Evolutionary conservation across 1,140 invertebrate genomes (phyloP), one percentile per base, ranked within the genome.

Genomic region (Sweltsa coloradensis): DNA sequence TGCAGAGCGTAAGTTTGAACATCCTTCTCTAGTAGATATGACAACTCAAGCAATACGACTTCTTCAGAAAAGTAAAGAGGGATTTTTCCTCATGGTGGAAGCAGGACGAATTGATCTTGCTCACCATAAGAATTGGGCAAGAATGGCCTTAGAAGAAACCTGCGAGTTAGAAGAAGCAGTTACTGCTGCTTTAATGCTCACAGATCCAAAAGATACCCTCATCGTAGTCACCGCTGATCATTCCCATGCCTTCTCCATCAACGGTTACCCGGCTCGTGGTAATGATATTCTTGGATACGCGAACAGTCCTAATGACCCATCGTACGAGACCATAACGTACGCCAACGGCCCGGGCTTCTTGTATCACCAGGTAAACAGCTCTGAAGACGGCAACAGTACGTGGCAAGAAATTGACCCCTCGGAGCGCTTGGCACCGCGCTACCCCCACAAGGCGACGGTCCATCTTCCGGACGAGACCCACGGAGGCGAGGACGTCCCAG

Each of bases 31-130:
- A 19, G 42, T 26, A n/a, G 6, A 44, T 18, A 44, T 44, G 42
- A 44, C 42, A 18, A n/a, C 24, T 13, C 9, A 24, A 4, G 42
- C 42, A 19, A 44, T 44, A n/a, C n/a, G n/a, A n/a, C n/a, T n/a
- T n/a, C n/a, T n/a, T n/a, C n/a, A n/a, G n/a, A n/a, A n/a, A n/a
- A n/a, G n/a, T n/a, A n/a, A 44, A n/a, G 75, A 75, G 26, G 74
- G 76, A 56, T 79, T 74, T 53, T 66, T 78, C 36, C 57, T 78
- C 16, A 70, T 79, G 59, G 70, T 76, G 3, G 14, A 14, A 39
- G 43, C 58, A 31, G 82, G 80, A 3, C 69, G 76, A 54, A 86
- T 88, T 44, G 81, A 86, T 63, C 73, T 78, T 45, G 82, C 76
- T 1, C 82, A 87, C 59, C 83, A 85, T 53, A 69, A 74, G 37